Percentiles rank a stretch among this genome's conserved stretches.
phyloP scores from a whole-genome alignment of 2,797 vertebrate genomes.

The Muscicapa striata region DNA sequence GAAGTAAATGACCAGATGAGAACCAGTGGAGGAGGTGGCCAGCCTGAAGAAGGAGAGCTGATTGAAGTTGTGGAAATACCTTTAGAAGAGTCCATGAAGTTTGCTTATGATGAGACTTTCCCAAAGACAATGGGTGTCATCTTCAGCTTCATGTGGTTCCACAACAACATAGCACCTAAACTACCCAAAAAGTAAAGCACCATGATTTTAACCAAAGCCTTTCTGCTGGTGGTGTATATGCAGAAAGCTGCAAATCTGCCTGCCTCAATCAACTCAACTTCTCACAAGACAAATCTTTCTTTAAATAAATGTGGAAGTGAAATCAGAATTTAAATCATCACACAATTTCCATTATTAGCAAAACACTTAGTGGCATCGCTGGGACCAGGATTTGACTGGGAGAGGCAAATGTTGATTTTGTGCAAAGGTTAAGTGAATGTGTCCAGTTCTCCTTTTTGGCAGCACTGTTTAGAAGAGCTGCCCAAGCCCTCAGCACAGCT shows the following conservation, averaged over 20 bases:
- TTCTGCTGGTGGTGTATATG: not conserved
- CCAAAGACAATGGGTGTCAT: conserved; percentile 91
- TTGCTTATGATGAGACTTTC: conserved; percentile 83
- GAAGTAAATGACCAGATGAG: conserved; percentile 91
- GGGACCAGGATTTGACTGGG: not conserved
- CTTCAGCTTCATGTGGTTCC: conserved; percentile 94
- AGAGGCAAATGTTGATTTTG: not conserved
- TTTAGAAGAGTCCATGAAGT: conserved; percentile 87
- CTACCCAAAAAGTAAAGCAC: conserved; percentile 11
- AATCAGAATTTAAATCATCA: not conserved
- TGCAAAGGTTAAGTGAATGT: not conserved
- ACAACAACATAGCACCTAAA: conserved; percentile 85
- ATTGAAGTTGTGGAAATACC: conserved; percentile 92
- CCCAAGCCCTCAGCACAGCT: not conserved
- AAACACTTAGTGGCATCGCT: not conserved
- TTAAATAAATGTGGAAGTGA: conserved; percentile 6
- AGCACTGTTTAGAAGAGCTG: not conserved
- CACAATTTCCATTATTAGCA: not conserved
- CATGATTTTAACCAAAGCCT: not conserved
- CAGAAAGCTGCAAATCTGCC: not conserved
- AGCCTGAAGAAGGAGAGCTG: conserved; percentile 87
- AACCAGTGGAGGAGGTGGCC: conserved; percentile 84
- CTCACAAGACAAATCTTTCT: not conserved
- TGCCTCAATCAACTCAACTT: not conserved
- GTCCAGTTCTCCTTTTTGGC: not conserved